Evolutionary conservation across 2,888 invertebrate species (phyloP), one percentile per base, ranked within the genome.

Genomic region (Hylaea fasciaria): DNA sequence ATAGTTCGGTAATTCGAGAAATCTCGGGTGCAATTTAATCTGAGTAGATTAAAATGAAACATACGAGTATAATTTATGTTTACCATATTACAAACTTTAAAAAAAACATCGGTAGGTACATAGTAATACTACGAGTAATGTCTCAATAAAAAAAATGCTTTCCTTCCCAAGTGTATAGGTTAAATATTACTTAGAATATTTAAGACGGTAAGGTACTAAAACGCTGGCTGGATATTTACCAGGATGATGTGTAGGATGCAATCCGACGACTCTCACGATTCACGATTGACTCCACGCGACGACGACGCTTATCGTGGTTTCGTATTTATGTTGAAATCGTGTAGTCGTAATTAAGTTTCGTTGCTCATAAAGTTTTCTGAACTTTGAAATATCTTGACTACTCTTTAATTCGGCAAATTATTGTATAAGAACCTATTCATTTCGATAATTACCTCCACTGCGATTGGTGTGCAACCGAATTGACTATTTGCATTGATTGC

Each of bases 211-310:
- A 35, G 28, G 55, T 55, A 50, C 41, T 46, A 63, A 43, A 12
- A 5, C 9, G 29, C 10, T 13, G n/a, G 29, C 10, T 13, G n/a
- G 17, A 17, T 47, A 13, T 39, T 7, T 43, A 16, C 35, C 45
- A 17, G 50, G 51, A 44, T 53, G 43, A 50, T 44, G 57, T 40
- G 44, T 46, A 55, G 60, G 57, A 56, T 56, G 68, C 67, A 67
- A 68, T 66, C 61, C 50, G 51, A 50, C 49, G 41, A 52, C 54
- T 64, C 70, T 72, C 74, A 76, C 74, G 22, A 22, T n/a, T n/a
- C 22, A 22, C 22, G 75, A 71, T 69, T 74, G 73, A 71, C 71
- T 76, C 72, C 71, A 17, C 43, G 70, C 65, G 66, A 64, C 22
- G 22, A 22, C 3, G 22, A 57, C 58, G 61, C 56, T 48, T 54